phyloP scores from a whole-genome alignment of 2,797 vertebrate genomes.

The Lagocephalus sceleratus region DNA sequence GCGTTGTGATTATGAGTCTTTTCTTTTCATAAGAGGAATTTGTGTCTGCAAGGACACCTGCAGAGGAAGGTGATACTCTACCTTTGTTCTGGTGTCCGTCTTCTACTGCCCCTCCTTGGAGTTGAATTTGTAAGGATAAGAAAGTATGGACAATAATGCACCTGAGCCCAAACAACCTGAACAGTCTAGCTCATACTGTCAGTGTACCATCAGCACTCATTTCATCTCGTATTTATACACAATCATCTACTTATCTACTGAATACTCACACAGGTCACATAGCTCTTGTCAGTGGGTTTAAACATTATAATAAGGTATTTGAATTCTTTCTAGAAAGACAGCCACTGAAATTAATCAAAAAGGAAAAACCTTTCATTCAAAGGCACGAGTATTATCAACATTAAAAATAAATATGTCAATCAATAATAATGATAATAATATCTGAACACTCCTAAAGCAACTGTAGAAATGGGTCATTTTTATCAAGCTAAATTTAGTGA shows the following conservation, averaged over 20 bases:
- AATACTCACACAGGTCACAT: constrained; percentile 8
- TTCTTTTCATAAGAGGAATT: constrained; percentile 70
- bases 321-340: constrained; percentile 19
- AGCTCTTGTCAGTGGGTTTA: neutral
- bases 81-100: constrained; percentile 91
- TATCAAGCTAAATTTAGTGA: constrained; percentile 7
- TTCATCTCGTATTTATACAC: constrained; percentile 24
- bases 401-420: constrained; percentile 17
- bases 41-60: too few species aligned
- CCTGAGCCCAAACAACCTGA: constrained; percentile 54
- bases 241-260: constrained; percentile 22
- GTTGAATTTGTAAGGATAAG: constrained; percentile 83
- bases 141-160: constrained; percentile 64
- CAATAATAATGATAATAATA: constrained; percentile 1
- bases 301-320: too few species aligned
- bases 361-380: constrained; percentile 30
- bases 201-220: constrained; percentile 37
- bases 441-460: constrained; percentile 25
- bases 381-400: constrained; percentile 21
- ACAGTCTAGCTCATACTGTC: constrained; percentile 45
- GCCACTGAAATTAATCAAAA: constrained; percentile 31
- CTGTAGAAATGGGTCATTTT: constrained; percentile 2
- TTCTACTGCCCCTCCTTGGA: constrained; percentile 88
- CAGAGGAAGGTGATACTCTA: constrained; percentile 83
- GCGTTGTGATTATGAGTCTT: constrained; percentile 36